phyloP scores from a whole-genome alignment of 2,888 invertebrate species.

The Rhopalosiphum nymphaeae region DNA sequence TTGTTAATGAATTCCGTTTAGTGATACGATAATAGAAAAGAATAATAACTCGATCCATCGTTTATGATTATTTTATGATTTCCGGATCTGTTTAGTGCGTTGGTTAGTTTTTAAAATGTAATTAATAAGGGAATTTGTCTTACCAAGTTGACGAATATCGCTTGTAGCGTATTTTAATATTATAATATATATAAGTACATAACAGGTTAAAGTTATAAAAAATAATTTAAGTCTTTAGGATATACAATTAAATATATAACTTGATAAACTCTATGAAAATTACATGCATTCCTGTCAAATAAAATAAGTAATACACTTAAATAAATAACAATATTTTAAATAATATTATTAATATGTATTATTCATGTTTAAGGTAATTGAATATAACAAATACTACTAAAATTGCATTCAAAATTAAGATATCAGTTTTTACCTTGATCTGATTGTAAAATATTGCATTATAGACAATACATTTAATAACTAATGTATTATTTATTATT shows the following conservation, averaged over 20 bases:
- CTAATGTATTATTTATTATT: not conserved
- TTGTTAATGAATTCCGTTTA: not conserved
- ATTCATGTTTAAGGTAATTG: not conserved
- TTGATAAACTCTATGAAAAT: not conserved
- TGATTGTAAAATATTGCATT: not conserved
- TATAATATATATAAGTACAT: not conserved
- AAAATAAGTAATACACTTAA: not conserved
- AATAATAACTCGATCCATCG: slow-evolving; percentile 7
- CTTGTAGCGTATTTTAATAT: not conserved
- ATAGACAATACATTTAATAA: not conserved
- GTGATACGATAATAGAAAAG: not conserved
- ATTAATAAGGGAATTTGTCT: not conserved
- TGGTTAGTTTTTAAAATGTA: not conserved
- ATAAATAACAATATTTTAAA: not conserved
- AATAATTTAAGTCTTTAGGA: not conserved
- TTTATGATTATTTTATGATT: not conserved
- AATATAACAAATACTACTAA: not conserved
- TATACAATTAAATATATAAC: not conserved
- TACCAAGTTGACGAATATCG: not conserved
- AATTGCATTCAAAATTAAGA: not conserved
- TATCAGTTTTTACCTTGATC: not conserved
- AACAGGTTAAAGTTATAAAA: not conserved
- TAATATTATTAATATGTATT: not conserved
- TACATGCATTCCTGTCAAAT: not conserved
- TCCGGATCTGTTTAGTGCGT: not conserved